Base-by-base conservation (phyloP, 2,888 invertebrate species). In the Cheilosia soror region DNA sequence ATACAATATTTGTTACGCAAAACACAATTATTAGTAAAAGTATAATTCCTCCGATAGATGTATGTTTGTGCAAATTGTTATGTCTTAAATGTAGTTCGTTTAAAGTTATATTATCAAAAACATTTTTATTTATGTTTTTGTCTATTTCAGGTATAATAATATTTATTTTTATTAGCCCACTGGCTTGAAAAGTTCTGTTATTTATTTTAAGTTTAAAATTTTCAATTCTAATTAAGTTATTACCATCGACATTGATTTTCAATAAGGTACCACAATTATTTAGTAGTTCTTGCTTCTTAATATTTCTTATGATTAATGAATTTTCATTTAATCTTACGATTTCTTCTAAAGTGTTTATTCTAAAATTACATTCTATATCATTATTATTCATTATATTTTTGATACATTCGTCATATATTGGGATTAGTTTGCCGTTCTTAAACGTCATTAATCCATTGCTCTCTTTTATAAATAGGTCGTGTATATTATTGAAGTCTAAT, bases 271-370 rank as follows among this genome's bases (percentile, higher is more conserved):
- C 25, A 49, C 49, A 9, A 49, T 49, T 49, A 20, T 49, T 49
- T 20, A 49, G 4, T 20, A 49, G 27, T 60, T 42, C 42, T n/a
- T 60, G 27, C 27, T 60, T 60, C 27, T 42, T 42, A 7, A 42
- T 60, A 60, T 60, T 42, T 60, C 25, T 57, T 2, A 37, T 20
- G 4, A 25, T 13, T 5, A 37, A 15, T 20, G 37, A 37, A 42
- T 60, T 60, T 27, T 42, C 42, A 29, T 60, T 60, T 42, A 60
- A 27, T 60, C 42, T 60, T 60, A 60, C 9, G 27, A 60, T 60
- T 60, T 60, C 42, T 27, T 60, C 40, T 25, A 42, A 33, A 33
- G 33, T 33, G 33, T 33, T 33, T 33, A 33, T 33, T 33, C 33
- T 60, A 42, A 37, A 60, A 60, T 37, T n/a, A 60, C 42, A 27